phyloP scores from a whole-genome alignment of 2,888 invertebrate species.

The Nephrocerus scutellatus region DNA sequence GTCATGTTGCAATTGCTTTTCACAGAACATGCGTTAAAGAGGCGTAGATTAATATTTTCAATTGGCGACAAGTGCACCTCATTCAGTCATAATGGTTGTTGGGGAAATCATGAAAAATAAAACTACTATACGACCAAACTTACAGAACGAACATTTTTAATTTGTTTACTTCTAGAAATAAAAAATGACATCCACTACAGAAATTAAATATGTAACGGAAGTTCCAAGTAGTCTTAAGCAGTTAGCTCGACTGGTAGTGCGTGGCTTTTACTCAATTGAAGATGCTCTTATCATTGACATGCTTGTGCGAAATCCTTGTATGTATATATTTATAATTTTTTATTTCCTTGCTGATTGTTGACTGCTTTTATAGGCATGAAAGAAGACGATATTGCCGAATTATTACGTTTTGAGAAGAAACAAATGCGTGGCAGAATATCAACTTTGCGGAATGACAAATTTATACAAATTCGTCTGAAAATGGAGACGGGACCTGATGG shows the following conservation, averaged over 20 bases:
- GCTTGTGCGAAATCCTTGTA: constrained; percentile 90
- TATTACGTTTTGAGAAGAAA: constrained; percentile 88
- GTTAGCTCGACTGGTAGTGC: constrained; percentile 79
- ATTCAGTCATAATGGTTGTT: background rate
- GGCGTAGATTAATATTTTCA: too few relatives aligned
- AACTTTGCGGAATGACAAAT: constrained; percentile 83
- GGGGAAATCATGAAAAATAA: background rate
- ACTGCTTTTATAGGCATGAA: constrained; percentile 83
- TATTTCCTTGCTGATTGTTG: too few relatives aligned
- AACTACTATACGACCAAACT: too few relatives aligned
- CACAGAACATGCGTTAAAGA: too few relatives aligned
- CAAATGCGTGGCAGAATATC: constrained; percentile 84
- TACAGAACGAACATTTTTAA: too few relatives aligned
- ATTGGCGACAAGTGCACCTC: too few relatives aligned
- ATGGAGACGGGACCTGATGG: constrained; percentile 94
- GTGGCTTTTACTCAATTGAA: constrained; percentile 91
- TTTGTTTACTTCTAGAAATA: background rate
- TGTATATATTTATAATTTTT: constrained; percentile 21
- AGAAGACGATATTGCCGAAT: constrained; percentile 83
- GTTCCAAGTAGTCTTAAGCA: constrained; percentile 91
- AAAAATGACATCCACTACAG: constrained; percentile 49
- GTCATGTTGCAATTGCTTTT: too few relatives aligned
- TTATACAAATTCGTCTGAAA: constrained; percentile 82
- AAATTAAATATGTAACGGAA: constrained; percentile 76
- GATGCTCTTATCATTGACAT: constrained; percentile 93